Base-by-base conservation (phyloP, 2,888 invertebrate species). In the Trisateles emortualis region DNA sequence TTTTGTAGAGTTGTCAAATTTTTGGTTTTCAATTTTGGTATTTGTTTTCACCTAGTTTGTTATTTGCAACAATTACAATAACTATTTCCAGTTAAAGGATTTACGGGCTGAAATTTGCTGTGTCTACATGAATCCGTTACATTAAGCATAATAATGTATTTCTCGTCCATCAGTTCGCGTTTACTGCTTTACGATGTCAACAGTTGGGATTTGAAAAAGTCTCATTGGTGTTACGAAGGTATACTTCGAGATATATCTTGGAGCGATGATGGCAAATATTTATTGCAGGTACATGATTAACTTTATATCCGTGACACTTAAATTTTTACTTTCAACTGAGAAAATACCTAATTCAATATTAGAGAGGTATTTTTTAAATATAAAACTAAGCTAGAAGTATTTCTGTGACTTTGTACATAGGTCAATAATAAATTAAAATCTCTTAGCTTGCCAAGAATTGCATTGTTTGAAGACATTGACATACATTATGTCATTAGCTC, bases 111-210 rank as follows among this genome's bases (percentile, higher is more conserved):
- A 38, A 58, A 59, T 39, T 49, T 53, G 40, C 54, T 45, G 14
- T 57, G 22, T 32, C 45, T 64, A 58, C 59, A 59, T 59, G 59
- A 55, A 59, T 39, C 14, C 36, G 45, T 47, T 43, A 40, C 38
- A 55, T 38, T 50, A 57, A 60, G 50, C 55, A 11, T 50, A 48
- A 87, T 71, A 72, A 94, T 94, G 94, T 93, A 92, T 81, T 87
- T 95, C 61, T 93, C 94, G 19, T 93, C 94, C 32, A 87, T 93
- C 59, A 94, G 94, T 70, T 93, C 93, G 38, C 92, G 93, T 38
- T 83, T 95, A 58, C 87, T 94, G 75, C 83, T 94, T 19, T 93
- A 94, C 71, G 93, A 94, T 59, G 89, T 87, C 55, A 93, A 89
- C 70, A 88, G 83, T 78, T 94, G 94, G 86, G 90, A 93, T 70